A percentile compares a stretch with the other conserved stretches of the same genome.
Conservation (phyloP, 2,888 invertebrate genomes). For the Hymenopus coronatus region DNA sequence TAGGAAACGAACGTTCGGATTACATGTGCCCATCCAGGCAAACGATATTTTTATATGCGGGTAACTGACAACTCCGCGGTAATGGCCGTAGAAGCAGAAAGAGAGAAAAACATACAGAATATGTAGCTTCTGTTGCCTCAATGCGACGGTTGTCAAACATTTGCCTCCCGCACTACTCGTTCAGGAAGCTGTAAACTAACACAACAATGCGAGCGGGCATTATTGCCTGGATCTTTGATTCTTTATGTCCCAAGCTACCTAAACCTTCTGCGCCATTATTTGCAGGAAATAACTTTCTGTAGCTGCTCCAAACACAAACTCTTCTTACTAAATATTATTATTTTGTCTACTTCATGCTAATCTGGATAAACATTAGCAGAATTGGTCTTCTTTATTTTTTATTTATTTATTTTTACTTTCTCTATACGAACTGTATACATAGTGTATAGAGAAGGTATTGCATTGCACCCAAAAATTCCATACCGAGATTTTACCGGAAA, state of each 20-base stretch:
- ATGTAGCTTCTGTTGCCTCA: not conserved
- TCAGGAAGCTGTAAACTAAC: not conserved
- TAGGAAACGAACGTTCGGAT: not conserved
- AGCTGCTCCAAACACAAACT: too few relatives aligned
- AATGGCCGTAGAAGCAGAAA: not conserved
- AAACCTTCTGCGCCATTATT: too few relatives aligned
- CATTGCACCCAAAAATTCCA: too few relatives aligned
- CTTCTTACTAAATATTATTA: too few relatives aligned
- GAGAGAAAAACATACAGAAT: not conserved
- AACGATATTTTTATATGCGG: not conserved
- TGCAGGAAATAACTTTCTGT: too few relatives aligned
- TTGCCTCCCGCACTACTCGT: not conserved
- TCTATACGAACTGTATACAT: too few relatives aligned
- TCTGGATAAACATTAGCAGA: too few relatives aligned
- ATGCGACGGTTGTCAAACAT: not conserved
- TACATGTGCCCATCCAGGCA: not conserved
- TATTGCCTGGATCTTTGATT: not conserved
- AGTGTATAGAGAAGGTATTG: too few relatives aligned
- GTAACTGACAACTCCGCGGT: not conserved
- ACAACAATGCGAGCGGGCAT: not conserved
- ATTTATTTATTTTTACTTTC: too few relatives aligned
- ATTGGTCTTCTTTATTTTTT: too few relatives aligned
- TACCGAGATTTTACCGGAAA: too few relatives aligned
- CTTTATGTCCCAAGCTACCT: not conserved
- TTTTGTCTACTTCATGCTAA: too few relatives aligned